A percentile compares a stretch with the other conserved stretches of the same genome.
Conservation (phyloP, 92 coral and sea anemone species). For the Epizoanthus scotinus region DNA sequence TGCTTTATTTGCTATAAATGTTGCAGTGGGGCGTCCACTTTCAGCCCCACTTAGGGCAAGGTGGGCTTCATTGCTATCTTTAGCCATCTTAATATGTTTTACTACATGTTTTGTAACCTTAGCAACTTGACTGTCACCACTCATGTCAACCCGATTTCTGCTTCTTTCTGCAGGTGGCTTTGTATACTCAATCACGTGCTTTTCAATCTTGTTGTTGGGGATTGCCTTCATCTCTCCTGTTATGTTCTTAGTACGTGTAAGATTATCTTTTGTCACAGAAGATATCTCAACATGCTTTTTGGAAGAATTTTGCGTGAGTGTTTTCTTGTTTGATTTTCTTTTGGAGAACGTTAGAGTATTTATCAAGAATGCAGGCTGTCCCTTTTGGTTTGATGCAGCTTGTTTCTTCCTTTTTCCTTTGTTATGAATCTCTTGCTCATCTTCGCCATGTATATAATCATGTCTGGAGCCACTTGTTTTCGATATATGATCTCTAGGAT, state of each 20-base stretch:
- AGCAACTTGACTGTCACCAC: constrained; percentile 3
- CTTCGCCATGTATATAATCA: not conserved
- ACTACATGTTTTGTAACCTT: not conserved
- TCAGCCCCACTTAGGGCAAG: not conserved
- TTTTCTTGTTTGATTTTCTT: not conserved
- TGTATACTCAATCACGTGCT: not conserved
- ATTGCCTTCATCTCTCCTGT: not conserved
- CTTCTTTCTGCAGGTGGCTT: not conserved
- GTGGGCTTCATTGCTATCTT: not conserved
- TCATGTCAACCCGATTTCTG: not conserved
- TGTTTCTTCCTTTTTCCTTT: not conserved
- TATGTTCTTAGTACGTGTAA: not conserved
- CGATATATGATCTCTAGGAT: not conserved
- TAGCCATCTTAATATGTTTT: not conserved
- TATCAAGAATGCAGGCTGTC: not conserved
- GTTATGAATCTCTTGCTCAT: not conserved
- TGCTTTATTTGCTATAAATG: too few relatives aligned
- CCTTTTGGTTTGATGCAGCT: not conserved
- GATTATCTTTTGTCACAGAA: not conserved
- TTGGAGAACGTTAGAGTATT: not conserved
- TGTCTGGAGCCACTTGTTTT: not conserved
- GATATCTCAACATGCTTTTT: not conserved
- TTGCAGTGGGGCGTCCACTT: not conserved
- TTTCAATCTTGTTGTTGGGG: not conserved
- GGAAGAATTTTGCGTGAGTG: not conserved